Percentiles rank a stretch among this genome's conserved stretches.
Evolutionary conservation across 2,113 vertebrate species (phyloP).

Genomic region (Conger conger): DNA sequence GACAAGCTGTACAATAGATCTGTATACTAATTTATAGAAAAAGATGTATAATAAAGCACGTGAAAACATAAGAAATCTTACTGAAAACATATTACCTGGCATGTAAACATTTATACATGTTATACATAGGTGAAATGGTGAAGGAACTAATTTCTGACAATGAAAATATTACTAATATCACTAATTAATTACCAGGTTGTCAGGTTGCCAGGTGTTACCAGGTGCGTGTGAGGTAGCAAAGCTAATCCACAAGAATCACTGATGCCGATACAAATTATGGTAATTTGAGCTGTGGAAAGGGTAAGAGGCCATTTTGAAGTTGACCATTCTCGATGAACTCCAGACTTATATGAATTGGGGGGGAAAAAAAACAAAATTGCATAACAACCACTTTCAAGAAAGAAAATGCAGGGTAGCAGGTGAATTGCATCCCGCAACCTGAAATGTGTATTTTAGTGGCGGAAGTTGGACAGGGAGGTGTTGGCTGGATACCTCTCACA

Average conservation of each 20-base stretch:
- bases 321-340: background rate
- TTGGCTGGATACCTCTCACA: constrained; percentile 47
- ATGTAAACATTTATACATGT: no score
- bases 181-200: no score
- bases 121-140: no score
- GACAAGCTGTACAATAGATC: background rate
- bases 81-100: background rate
- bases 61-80: no score
- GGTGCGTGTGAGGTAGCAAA: no score
- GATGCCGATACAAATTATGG: background rate
- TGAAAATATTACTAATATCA: no score
- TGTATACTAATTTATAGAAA: no score
- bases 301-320: background rate
- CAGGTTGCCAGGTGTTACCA: no score
- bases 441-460: constrained; percentile 13
- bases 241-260: no score
- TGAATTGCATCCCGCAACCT: background rate
- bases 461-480: constrained; percentile 30
- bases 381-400: background rate
- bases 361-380: background rate
- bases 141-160: no score
- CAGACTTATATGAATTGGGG: background rate
- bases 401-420: background rate
- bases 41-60: no score
- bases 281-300: background rate